Percentiles rank a stretch among this genome's conserved stretches.
Evolutionary conservation across 2,797 vertebrate species (phyloP).

Genomic region (Parauchenoglanis ngamensis): DNA sequence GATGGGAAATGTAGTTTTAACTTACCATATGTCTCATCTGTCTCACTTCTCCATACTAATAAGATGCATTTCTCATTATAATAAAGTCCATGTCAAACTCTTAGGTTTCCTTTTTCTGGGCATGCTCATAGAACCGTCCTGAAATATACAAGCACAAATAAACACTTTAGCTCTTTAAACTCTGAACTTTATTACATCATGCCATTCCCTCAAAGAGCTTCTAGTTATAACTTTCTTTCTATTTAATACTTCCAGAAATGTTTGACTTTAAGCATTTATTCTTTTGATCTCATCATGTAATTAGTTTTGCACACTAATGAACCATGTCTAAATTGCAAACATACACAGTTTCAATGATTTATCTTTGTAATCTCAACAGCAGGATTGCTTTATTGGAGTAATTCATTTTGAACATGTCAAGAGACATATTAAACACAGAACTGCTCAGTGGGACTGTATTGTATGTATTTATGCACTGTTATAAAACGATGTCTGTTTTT

Average conservation of each 20-base stretch:
- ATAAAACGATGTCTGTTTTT: conserved; percentile 27
- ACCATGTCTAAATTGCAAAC: conserved; percentile 8
- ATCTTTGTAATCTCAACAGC: conserved; percentile 28
- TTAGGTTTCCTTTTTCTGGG: conserved; percentile 11
- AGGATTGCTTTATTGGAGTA: neutral
- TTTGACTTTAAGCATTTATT: conserved; percentile 22
- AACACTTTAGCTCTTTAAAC: neutral
- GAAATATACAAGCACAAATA: neutral
- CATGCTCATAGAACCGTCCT: neutral
- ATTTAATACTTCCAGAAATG: neutral
- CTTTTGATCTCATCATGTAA: conserved; percentile 18
- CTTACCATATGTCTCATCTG: conserved; percentile 60
- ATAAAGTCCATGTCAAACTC: conserved; percentile 26
- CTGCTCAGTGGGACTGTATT: neutral
- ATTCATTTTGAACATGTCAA: neutral
- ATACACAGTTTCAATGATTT: conserved; percentile 24
- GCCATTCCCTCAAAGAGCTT: neutral
- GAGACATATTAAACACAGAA: neutral
- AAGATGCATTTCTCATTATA: conserved; percentile 13
- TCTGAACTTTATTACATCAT: neutral
- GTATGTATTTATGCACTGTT: neutral
- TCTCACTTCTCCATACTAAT: conserved; percentile 23
- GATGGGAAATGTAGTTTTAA: conserved; percentile 61
- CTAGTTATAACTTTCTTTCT: neutral
- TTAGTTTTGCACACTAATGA: conserved; percentile 29